Evolutionary conservation across 2,888 invertebrate genomes (phyloP).

Genomic region (Cerceris rybyensis): DNA sequence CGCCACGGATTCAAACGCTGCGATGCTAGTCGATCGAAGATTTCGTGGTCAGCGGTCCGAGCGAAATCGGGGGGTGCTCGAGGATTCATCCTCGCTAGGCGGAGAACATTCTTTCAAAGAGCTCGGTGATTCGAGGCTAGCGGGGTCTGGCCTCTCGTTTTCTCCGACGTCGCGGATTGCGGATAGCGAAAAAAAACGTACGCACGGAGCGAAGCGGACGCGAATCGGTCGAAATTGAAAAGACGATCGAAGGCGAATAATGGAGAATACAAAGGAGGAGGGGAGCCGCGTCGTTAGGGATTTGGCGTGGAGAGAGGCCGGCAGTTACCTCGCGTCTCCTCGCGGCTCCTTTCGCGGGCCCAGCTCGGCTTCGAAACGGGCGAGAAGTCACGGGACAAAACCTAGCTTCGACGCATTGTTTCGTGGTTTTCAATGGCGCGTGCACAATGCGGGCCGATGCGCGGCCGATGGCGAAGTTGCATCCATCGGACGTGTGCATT

Average conservation of each 20-base stretch:
- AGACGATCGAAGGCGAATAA: conserved; percentile 40
- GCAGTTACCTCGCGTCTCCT: conserved; percentile 11
- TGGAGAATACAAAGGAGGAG: conserved; percentile 5
- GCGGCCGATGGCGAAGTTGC: conserved; percentile 60
- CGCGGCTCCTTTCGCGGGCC: conserved; percentile 63
- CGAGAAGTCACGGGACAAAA: conserved; percentile 77
- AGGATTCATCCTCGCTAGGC: neutral
- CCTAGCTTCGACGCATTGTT: conserved; percentile 77
- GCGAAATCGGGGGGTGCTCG: neutral
- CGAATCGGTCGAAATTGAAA: conserved; percentile 21
- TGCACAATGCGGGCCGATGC: conserved; percentile 73
- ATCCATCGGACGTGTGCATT: conserved; percentile 63
- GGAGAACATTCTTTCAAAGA: too few species aligned
- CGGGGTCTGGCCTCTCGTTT: neutral
- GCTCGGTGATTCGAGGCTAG: neutral
- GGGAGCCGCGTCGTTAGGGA: conserved; percentile 46
- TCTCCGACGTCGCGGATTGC: neutral
- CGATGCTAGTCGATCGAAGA: neutral
- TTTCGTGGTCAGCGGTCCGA: neutral
- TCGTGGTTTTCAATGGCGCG: conserved; percentile 74
- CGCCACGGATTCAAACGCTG: neutral
- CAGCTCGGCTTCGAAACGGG: conserved; percentile 67
- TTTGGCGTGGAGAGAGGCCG: conserved; percentile 9
- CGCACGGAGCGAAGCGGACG: neutral
- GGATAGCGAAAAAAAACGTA: neutral